Percentiles rank a stretch among this genome's conserved stretches.
phyloP scores from a whole-genome alignment of 2,797 vertebrate genomes.

The Pipistrellus pygmaeus region DNA sequence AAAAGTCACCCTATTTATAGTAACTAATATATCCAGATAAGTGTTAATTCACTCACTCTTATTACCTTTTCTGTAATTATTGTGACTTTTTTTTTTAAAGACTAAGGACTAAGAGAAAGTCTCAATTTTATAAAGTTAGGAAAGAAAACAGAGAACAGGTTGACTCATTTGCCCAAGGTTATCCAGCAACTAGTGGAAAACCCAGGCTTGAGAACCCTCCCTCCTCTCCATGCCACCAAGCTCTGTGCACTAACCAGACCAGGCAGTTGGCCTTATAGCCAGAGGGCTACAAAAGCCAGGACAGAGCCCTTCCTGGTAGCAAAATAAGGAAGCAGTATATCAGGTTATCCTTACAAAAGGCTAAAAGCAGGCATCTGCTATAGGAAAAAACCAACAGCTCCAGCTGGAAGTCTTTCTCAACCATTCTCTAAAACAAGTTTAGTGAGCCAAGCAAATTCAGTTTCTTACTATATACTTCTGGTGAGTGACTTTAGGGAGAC shows the following conservation, averaged over 20 bases:
- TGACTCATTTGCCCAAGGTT: slow-evolving; percentile 51
- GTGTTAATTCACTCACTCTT: neutral
- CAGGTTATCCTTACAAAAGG: slow-evolving; percentile 48
- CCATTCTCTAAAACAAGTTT: slow-evolving; percentile 51
- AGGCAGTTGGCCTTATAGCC: neutral
- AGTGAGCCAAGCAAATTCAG: slow-evolving; percentile 49
- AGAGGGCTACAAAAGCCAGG: slow-evolving; percentile 10
- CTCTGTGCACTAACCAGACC: neutral
- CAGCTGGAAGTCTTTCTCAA: slow-evolving; percentile 57
- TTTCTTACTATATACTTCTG: slow-evolving; percentile 51
- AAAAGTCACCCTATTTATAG: neutral
- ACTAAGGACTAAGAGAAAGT: neutral
- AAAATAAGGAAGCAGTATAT: neutral
- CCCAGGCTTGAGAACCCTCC: neutral
- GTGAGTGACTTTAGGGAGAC: neutral
- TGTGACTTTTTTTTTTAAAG: slow-evolving; percentile 33
- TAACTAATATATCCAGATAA: neutral
- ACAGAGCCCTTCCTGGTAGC: neutral
- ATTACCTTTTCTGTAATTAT: neutral
- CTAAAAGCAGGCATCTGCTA: neutral
- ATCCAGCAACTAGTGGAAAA: slow-evolving; percentile 58
- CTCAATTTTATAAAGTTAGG: slow-evolving; percentile 2
- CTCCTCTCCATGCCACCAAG: neutral
- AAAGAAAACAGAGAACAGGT: slow-evolving; percentile 60
- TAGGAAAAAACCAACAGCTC: neutral